These are phyloP conservation scores for Arvicanthis niloticus DNA, from an alignment of 2,113 vertebrate species.

Conservation along the genomic window DNA sequence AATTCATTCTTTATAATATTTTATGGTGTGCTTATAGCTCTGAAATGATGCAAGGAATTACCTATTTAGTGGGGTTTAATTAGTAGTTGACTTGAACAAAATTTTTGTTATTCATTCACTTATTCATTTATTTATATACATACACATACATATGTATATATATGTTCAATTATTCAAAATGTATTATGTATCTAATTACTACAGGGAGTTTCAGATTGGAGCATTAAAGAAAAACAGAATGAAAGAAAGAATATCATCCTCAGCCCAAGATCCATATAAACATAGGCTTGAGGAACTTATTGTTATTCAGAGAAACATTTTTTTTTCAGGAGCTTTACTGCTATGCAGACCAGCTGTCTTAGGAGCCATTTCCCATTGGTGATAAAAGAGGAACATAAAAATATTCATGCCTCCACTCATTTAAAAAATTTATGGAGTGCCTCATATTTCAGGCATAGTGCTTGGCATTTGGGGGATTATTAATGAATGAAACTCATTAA, in stretches of 20 bases:
- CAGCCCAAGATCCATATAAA: neutral
- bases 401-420: conserved; percentile 46
- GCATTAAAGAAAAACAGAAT: neutral
- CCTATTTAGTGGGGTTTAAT: neutral
- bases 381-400: conserved; percentile 69
- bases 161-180: conserved; percentile 25
- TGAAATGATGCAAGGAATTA: neutral
- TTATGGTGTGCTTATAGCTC: neutral
- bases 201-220: neutral
- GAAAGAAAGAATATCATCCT: neutral
- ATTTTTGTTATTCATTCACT: neutral
- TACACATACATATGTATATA: neutral
- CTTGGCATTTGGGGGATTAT: conserved; percentile 34
- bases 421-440: conserved; percentile 60
- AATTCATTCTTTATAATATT: neutral
- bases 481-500: conserved; percentile 42
- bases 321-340: conserved; percentile 38
- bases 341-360: conserved; percentile 41
- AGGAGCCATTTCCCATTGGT: conserved; percentile 54
- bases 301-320: conserved; percentile 62
- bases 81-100: neutral
- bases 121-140: neutral
- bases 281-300: conserved; percentile 1
- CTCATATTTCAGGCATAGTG: conserved; percentile 58
- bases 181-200: neutral